phyloP scores from a whole-genome alignment of 1,140 invertebrate species.

The Propsilocerus akamusi region DNA sequence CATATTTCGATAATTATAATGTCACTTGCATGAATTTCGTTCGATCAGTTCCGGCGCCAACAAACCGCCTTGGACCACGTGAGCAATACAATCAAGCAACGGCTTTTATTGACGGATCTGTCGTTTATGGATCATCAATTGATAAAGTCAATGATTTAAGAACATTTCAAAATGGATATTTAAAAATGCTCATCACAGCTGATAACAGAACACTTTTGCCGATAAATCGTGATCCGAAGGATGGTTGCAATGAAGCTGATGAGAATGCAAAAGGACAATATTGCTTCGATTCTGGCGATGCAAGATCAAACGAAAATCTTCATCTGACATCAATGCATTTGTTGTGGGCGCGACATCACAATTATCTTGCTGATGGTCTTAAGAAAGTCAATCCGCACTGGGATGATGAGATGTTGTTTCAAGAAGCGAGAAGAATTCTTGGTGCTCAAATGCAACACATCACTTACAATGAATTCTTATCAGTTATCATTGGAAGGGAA shows the following conservation, averaged over 20 bases:
- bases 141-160: slow-evolving; percentile 20
- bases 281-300: slow-evolving; percentile 61
- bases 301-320: slow-evolving; percentile 61
- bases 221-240: slow-evolving; percentile 42
- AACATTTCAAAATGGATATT: slow-evolving; percentile 29
- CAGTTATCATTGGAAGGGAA: slow-evolving; percentile 51
- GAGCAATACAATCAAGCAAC: slow-evolving; percentile 85
- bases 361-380: slow-evolving; percentile 46
- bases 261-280: slow-evolving; percentile 48
- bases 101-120: slow-evolving; percentile 78
- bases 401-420: slow-evolving; percentile 62
- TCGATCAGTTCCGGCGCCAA: slow-evolving; percentile 64
- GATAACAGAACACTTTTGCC: slow-evolving; percentile 49
- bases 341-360: slow-evolving; percentile 69
- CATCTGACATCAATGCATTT: slow-evolving; percentile 68
- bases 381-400: slow-evolving; percentile 53
- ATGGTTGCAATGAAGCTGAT: slow-evolving; percentile 52
- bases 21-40: slow-evolving; percentile 69
- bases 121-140: slow-evolving; percentile 53
- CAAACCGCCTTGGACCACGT: slow-evolving; percentile 62
- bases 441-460: slow-evolving; percentile 72
- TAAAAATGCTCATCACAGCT: slow-evolving; percentile 39
- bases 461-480: slow-evolving; percentile 74
- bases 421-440: slow-evolving; percentile 64
- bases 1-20: slow-evolving; percentile 41